Base-by-base conservation (phyloP, 1,140 invertebrate genomes). In the Belonocnema kinseyi region DNA sequence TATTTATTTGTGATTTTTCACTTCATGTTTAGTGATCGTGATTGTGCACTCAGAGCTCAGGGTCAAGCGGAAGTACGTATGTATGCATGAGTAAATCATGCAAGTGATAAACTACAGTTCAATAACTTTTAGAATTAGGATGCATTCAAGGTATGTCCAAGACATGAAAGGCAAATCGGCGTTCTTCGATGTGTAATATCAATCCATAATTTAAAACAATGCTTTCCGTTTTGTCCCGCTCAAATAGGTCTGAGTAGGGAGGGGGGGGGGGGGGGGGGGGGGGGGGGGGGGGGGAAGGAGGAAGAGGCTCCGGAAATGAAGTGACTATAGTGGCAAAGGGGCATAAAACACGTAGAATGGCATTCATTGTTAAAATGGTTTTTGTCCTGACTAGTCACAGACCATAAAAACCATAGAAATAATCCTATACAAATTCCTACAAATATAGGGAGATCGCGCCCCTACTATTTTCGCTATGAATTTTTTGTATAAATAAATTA, bases 311-410 rank as follows among this genome's bases (percentile, higher is more conserved):
- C 88, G 89, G 89, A 90, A 89, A 83, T 80, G 81, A 85, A 74
- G 79, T 71, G 80, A 77, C 81, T 82, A 77, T 78, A 79, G 84
- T 83, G 85, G 82, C 81, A 82, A 81, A 82, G 81, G 85, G 84
- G 84, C 83, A 82, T 85, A 84, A 85, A 85, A 83, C 82, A 85
- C 84, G 82, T 80, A 79, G 78, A 85, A 86, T 80, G 80, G 66
- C 82, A 81, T 83, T 91, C 89, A 91, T 90, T 91, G 89, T 91
- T 85, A 84, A 88, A 86, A 87, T 85, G 83, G 58, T 87, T 82
- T 82, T 81, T 86, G 87, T 86, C 81, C 85, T 80, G 85, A 77
- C 76, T 85, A 84, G 89, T 89, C 83, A 82, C 76, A 70, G 7
- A 46, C 40, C 40, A 46, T 46, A 46, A 46, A 46, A 46, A 46